Evolutionary conservation across 2,797 vertebrate genomes (phyloP).

Genomic region (Mus minutoides): DNA sequence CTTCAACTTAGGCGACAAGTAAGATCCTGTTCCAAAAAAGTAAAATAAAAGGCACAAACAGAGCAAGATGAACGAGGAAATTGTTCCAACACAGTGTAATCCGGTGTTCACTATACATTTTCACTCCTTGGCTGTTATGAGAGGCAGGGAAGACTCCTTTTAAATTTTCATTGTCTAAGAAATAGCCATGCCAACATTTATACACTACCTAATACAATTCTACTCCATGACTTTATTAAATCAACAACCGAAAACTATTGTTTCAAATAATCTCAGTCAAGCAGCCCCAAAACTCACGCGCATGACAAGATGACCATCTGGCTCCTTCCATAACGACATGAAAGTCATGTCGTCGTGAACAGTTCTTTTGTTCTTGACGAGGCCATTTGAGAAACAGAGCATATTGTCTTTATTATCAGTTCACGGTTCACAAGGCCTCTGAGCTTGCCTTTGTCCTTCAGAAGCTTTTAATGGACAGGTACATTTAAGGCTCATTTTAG

Average conservation of each 20-base stretch:
- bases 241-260: slow-evolving; percentile 27
- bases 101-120: background rate
- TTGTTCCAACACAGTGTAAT: background rate
- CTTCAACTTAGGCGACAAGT: background rate
- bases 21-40: background rate
- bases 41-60: background rate
- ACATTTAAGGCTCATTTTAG: slow-evolving; percentile 74
- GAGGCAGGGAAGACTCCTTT: background rate
- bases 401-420: slow-evolving; percentile 79
- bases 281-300: slow-evolving; percentile 38
- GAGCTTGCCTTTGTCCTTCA: slow-evolving; percentile 75
- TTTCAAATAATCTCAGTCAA: slow-evolving; percentile 60
- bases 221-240: slow-evolving; percentile 33
- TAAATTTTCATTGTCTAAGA: slow-evolving; percentile 21
- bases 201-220: background rate
- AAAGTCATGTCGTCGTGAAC: slow-evolving; percentile 70
- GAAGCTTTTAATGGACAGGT: slow-evolving; percentile 77
- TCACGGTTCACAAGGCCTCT: slow-evolving; percentile 76
- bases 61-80: background rate
- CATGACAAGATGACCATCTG: slow-evolving; percentile 52
- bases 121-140: background rate
- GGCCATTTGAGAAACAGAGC: slow-evolving; percentile 78
- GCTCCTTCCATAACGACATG: slow-evolving; percentile 58
- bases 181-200: background rate
- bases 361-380: slow-evolving; percentile 79